Evolutionary conservation across 1,140 invertebrate genomes (phyloP), one percentile per base, ranked within the genome.

Genomic region (Ostrea edulis): DNA sequence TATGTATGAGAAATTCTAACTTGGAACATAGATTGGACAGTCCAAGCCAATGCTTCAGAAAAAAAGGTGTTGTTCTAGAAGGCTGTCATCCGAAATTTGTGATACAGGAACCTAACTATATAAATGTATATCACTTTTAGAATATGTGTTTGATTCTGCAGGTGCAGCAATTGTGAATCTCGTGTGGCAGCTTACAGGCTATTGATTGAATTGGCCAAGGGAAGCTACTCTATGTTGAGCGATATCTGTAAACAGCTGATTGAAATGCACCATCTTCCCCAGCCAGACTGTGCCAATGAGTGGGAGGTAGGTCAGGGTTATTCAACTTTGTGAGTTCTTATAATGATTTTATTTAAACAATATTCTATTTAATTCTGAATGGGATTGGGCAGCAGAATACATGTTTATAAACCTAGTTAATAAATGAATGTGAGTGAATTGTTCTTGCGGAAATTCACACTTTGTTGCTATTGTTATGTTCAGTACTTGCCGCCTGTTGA

Each of bases 261-360:
- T n/a, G 87, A 93, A n/a, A 94, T 95, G 93, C 96, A 96, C 90
- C 96, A 96, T 90, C 91, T 92, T 85, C 93, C 94, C 52, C 94
- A 95, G 83, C 92, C 93, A 52, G 94, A 95, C 52, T 93, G 94
- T 90, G 94, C 94, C 52, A 95, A 95, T 89, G 95, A 96, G 92
- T 96, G 95, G 95, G 95, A 96, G 93, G 95, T 95, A 90, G 88
- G 89, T 89, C 17, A 25, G 20, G n/a, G 82, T 11, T 83, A 83
- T 11, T 22, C 17, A 65, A 7, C 58, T 44, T 44, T 44, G 35
- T 1, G 35, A 44, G 35, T 44, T 44, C 35, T 44, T 44, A 44
- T 44, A 44, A 44, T 44, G n/a, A n/a, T n/a, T n/a, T n/a, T n/a
- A n/a, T n/a, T n/a, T n/a, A n/a, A n/a, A n/a, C n/a, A n/a, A n/a